phyloP scores from a whole-genome alignment of 2,113 vertebrate genomes.

The Thalassoma bifasciatum region DNA sequence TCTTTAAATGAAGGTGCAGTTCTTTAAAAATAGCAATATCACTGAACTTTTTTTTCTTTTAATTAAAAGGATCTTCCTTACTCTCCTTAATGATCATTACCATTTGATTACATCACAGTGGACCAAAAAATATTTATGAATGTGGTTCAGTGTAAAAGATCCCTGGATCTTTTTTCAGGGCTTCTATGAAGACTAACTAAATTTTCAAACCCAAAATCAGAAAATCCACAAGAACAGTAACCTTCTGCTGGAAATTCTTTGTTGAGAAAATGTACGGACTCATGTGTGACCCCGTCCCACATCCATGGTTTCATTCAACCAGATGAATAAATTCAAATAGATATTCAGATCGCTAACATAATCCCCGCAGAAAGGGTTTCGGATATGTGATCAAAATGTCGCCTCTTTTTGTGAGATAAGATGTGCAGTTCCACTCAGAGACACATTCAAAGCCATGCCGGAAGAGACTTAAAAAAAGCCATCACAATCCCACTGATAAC shows the following conservation, averaged over 20 bases:
- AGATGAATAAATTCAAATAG: constrained; percentile 13
- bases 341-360: constrained; percentile 27
- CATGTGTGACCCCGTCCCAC: not conserved
- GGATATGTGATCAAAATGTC: constrained; percentile 5
- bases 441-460: constrained; percentile 39
- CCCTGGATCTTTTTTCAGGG: not conserved
- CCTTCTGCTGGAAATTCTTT: not conserved
- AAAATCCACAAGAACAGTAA: not conserved
- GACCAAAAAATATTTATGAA: no score
- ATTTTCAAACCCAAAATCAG: not conserved
- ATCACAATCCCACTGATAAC: constrained; percentile 51
- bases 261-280: not conserved
- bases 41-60: no score
- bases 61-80: not conserved
- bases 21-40: not conserved
- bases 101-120: no score
- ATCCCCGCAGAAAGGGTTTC: constrained; percentile 10
- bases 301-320: not conserved
- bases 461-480: constrained; percentile 31
- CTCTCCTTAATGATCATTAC: no score
- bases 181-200: not conserved
- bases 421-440: constrained; percentile 24
- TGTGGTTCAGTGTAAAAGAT: no score
- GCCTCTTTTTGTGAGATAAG: constrained; percentile 39
- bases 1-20: not conserved